phyloP scores from a whole-genome alignment of 2,113 vertebrate species.

The Neoarius graeffei region DNA sequence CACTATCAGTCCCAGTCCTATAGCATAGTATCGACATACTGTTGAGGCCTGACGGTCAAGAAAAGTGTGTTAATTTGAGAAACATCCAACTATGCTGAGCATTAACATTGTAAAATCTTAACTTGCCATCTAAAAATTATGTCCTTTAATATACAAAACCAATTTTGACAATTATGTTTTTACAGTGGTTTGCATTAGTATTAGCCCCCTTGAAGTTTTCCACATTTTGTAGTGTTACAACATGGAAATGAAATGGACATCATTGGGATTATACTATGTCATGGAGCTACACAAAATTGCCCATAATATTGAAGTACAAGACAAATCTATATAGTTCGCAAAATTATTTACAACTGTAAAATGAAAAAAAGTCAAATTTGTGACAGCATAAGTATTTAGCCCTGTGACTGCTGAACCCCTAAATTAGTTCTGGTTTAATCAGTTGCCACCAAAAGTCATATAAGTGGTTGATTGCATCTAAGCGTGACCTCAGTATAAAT shows the following conservation, averaged over 20 bases:
- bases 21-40: background rate
- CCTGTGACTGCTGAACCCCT: background rate
- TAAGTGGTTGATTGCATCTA: background rate
- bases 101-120: background rate
- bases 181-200: background rate
- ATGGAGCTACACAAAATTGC: background rate
- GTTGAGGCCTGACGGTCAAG: conserved; percentile 13
- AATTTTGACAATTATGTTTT: background rate
- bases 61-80: conserved; percentile 1
- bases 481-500: background rate
- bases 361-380: background rate
- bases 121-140: background rate
- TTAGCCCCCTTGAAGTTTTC: background rate
- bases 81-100: background rate
- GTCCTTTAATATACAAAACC: background rate
- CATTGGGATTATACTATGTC: background rate
- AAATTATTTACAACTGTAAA: background rate
- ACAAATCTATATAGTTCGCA: background rate
- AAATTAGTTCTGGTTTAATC: background rate
- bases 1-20: conserved; percentile 30
- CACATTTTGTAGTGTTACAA: background rate
- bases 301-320: background rate
- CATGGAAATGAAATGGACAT: background rate
- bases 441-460: background rate
- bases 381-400: background rate